Percentiles rank a stretch among this genome's conserved stretches.
Conservation (phyloP, 2,888 invertebrate genomes). For the Orthosia cruda region DNA sequence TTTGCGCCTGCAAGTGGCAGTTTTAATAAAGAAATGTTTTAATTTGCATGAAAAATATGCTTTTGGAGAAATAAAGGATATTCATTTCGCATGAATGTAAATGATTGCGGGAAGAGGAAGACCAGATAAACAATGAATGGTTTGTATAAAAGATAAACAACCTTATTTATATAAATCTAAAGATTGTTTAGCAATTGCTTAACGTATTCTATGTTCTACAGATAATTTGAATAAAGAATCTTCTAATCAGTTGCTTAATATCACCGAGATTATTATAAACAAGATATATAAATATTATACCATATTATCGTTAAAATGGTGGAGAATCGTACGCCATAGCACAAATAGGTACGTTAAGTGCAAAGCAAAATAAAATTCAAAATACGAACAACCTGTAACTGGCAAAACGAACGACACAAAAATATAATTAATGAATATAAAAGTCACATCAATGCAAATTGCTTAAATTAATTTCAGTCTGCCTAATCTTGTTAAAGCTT, state of each 20-base stretch:
- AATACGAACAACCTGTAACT: slow-evolving; percentile 24
- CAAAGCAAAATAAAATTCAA: slow-evolving; percentile 21
- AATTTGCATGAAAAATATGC: background rate
- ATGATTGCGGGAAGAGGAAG: too few relatives aligned
- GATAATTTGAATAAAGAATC: too few relatives aligned
- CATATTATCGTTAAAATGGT: too few relatives aligned
- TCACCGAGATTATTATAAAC: too few relatives aligned
- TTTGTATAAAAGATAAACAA: too few relatives aligned
- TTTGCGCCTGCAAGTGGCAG: slow-evolving; percentile 34
- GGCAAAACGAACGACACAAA: slow-evolving; percentile 28
- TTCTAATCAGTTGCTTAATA: too few relatives aligned
- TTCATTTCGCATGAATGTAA: background rate
- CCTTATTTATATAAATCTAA: too few relatives aligned
- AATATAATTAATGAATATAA: slow-evolving; percentile 48
- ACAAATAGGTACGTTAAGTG: slow-evolving; percentile 4
- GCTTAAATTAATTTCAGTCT: slow-evolving; percentile 50
- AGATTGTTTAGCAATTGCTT: too few relatives aligned
- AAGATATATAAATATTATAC: too few relatives aligned
- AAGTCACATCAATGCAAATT: slow-evolving; percentile 62
- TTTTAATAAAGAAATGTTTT: background rate
- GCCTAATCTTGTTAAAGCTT: slow-evolving; percentile 56
- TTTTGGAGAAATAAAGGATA: background rate
- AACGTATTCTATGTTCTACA: too few relatives aligned
- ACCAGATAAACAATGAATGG: background rate
- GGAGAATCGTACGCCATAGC: too few relatives aligned